Base-by-base conservation (phyloP, 1,140 invertebrate species). In the Cyclargus thomasi region DNA sequence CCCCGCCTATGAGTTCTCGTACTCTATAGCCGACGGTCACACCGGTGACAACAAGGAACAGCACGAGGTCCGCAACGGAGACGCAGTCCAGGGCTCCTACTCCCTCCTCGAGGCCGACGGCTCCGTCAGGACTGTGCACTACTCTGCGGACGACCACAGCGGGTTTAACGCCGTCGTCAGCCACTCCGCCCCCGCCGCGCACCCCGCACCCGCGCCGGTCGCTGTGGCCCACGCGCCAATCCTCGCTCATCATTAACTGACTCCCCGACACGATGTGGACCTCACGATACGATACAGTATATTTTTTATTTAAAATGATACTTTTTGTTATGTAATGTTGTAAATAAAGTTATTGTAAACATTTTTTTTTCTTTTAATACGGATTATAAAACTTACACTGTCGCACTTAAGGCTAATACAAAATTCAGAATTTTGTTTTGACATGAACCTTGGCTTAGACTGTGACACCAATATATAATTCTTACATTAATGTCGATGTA, bases 151-250 rank as follows among this genome's bases (percentile, higher is more conserved):
- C 71, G 84, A 82, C 70, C 87, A 90, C 77, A 90, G 83, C 70
- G 91, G 82, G 55, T 93, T 92, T 83, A 92, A 93, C 77, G 92
- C 92, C 36, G 89, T 92, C 10, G 92, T 92, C 59, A 86, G 86
- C 73, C 90, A 91, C 83, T 91, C 91, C 36, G 91, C 91, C 29
- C 91, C 72, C 47, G 29, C 67, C 14, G n/a, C 18, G 5, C 69
- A 67, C 53, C 73, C 74, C 39, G 70, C 71, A 2, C 72, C 75
- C 53, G 76, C 75, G n/a, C 69, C 65, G 8, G 55, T 67, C 57
- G 63, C 63, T 53, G 63, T 71, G 53, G 67, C 72, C 53, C 68
- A 75, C 53, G 70, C 75, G 5, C 74, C 75, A 23, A 67, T 64
- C 22, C 66, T 66, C 5, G 63, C 72, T 20, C 62, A 74, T 72